These are phyloP conservation scores for Trichonephila clavipes DNA, from an alignment of 1,140 invertebrate genomes.

Conservation along the genomic window DNA sequence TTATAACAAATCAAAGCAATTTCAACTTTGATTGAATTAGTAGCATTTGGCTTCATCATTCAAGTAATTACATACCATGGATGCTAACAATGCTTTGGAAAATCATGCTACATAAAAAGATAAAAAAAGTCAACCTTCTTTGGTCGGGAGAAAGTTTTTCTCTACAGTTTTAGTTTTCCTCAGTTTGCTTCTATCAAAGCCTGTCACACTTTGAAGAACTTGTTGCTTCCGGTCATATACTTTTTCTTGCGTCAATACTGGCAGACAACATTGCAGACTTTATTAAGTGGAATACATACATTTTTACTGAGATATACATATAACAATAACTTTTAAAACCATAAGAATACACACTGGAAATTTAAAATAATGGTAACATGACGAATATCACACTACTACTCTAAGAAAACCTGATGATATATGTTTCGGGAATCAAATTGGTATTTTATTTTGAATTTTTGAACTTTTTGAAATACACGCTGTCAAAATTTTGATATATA, in stretches of 20 bases:
- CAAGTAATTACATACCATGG: neutral
- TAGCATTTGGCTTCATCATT: neutral
- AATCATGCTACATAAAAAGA: neutral
- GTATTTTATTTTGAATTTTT: no score
- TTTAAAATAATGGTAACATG: neutral
- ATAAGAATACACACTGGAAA: neutral
- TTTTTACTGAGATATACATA: neutral
- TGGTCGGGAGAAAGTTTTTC: conserved; percentile 95
- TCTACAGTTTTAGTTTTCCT: conserved; percentile 96
- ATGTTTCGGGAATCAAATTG: no score
- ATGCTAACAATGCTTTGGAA: neutral
- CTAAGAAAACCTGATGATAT: no score
- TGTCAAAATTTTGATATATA: no score
- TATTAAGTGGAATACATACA: conserved; percentile 43
- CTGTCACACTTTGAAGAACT: conserved; percentile 69
- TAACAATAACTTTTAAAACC: neutral
- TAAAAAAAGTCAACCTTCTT: conserved; percentile 88
- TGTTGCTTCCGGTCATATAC: conserved; percentile 72
- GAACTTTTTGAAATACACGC: no score
- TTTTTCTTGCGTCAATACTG: conserved; percentile 75
- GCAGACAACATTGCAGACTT: conserved; percentile 65
- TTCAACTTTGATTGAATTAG: neutral
- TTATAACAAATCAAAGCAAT: neutral
- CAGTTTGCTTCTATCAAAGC: conserved; percentile 83
- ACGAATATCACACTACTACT: neutral